Percentiles rank a stretch among this genome's conserved stretches.
phyloP scores from a whole-genome alignment of 2,113 vertebrate species.

The Scomber japonicus region DNA sequence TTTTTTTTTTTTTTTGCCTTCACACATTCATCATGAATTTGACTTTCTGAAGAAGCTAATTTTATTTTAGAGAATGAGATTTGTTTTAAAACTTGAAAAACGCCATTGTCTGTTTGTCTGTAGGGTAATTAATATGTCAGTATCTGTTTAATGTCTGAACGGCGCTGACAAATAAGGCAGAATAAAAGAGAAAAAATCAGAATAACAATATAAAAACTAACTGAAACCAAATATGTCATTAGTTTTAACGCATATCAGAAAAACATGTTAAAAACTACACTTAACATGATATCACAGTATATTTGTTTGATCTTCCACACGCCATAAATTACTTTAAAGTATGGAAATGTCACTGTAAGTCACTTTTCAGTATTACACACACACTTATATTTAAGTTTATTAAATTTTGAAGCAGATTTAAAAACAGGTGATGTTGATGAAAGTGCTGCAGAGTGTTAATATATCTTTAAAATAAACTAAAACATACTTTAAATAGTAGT shows the following conservation, averaged over 20 bases:
- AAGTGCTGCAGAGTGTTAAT: background rate
- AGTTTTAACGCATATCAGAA: background rate
- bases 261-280: background rate
- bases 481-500: too few relatives aligned
- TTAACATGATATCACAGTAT: too few relatives aligned
- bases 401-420: background rate
- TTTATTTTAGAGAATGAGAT: too few relatives aligned
- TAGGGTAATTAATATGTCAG: too few relatives aligned
- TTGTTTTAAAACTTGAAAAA: too few relatives aligned
- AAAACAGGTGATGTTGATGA: background rate
- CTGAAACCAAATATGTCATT: too few relatives aligned
- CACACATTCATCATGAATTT: background rate
- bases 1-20: background rate
- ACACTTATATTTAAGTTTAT: too few relatives aligned
- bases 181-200: background rate
- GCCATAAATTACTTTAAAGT: background rate
- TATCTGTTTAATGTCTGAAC: background rate
- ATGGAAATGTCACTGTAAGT: background rate
- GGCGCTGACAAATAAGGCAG: background rate
- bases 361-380: too few relatives aligned
- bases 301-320: too few relatives aligned
- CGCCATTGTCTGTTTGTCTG: background rate
- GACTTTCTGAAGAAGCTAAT: background rate
- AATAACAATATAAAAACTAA: background rate
- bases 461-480: too few relatives aligned